Evolutionary conservation across 2,888 invertebrate species (phyloP).

Genomic region (Sphaerophoria rueppellii): DNA sequence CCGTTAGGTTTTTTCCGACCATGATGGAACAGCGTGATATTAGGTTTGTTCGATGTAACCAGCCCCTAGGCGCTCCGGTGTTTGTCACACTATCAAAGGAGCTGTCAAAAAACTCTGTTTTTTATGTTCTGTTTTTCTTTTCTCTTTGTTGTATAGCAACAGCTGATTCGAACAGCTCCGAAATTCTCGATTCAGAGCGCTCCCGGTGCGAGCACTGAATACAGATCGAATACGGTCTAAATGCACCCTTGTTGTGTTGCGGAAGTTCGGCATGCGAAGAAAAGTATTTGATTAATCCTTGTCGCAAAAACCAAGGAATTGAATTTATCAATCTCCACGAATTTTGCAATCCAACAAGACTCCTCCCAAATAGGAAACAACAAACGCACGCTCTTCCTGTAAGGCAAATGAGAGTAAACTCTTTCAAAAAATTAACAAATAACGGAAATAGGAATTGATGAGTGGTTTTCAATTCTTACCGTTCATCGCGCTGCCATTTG

Average conservation of each 20-base stretch:
- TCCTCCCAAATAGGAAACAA: background rate
- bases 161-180: too few relatives aligned
- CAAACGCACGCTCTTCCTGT: background rate
- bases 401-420: conserved; percentile 4
- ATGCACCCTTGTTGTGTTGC: conserved; percentile 10
- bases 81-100: too few relatives aligned
- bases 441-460: conserved; percentile 71
- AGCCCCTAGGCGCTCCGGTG: too few relatives aligned
- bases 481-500: conserved; percentile 72
- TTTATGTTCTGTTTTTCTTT: too few relatives aligned
- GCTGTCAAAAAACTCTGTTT: too few relatives aligned
- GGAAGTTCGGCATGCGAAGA: background rate
- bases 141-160: too few relatives aligned
- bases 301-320: conserved; percentile 16
- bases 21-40: too few relatives aligned
- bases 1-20: too few relatives aligned
- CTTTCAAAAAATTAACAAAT: conserved; percentile 53
- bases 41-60: too few relatives aligned
- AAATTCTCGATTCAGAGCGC: too few relatives aligned
- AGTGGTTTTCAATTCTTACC: conserved; percentile 71
- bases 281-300: conserved; percentile 8
- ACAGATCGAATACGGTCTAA: too few relatives aligned
- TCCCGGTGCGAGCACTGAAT: too few relatives aligned
- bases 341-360: background rate
- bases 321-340: background rate